Percentiles rank a stretch among this genome's conserved stretches.
These are phyloP conservation scores for Sarcophaga rosellei DNA, from an alignment of 2,888 invertebrate species.

Conservation along the genomic window DNA sequence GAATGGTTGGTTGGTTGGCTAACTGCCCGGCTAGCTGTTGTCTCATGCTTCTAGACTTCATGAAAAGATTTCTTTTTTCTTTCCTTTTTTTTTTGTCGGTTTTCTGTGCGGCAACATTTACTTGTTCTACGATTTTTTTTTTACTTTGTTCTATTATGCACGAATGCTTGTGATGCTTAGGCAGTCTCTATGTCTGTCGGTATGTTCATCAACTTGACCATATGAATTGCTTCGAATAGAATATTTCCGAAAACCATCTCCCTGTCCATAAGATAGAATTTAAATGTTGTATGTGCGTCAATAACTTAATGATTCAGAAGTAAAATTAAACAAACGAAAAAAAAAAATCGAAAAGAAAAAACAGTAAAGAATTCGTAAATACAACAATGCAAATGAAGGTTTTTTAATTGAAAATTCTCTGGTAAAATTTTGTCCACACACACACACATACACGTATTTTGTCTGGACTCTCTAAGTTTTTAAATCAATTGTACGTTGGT, in stretches of 20 bases:
- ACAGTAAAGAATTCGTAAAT: neutral
- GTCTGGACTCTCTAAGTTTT: no score
- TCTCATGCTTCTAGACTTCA: slow-evolving; percentile 3
- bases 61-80: neutral
- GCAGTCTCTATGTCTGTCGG: slow-evolving; percentile 8
- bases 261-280: neutral
- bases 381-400: slow-evolving; percentile 27
- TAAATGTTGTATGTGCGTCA: slow-evolving; percentile 38
- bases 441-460: no score
- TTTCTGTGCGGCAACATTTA: slow-evolving; percentile 24
- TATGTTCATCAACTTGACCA: slow-evolving; percentile 48
- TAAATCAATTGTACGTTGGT: no score
- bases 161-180: slow-evolving; percentile 23
- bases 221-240: slow-evolving; percentile 30
- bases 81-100: slow-evolving; percentile 2
- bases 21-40: neutral
- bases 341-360: slow-evolving; percentile 5
- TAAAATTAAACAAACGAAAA: neutral
- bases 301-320: slow-evolving; percentile 14
- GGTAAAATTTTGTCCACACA: neutral
- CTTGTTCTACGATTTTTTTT: slow-evolving; percentile 24
- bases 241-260: slow-evolving; percentile 35
- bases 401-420: slow-evolving; percentile 13
- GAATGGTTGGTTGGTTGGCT: neutral
- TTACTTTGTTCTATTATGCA: neutral